These are phyloP conservation scores for Campylomormyrus numenius DNA, from an alignment of 2,113 vertebrate species.

Conservation along the genomic window DNA sequence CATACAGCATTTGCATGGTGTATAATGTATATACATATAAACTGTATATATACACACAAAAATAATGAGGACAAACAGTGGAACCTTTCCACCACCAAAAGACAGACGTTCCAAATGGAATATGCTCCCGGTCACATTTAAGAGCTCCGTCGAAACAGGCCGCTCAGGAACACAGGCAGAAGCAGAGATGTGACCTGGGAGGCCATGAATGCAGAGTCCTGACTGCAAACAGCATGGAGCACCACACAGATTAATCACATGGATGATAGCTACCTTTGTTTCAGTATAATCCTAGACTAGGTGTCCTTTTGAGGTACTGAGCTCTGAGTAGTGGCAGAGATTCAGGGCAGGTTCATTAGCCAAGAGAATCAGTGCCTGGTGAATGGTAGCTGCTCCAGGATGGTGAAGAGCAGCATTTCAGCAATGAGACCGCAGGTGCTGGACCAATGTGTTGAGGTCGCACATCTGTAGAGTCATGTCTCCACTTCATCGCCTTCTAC, in stretches of 20 bases:
- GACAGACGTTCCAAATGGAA: background rate
- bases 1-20: background rate
- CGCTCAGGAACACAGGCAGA: background rate
- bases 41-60: background rate
- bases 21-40: slow-evolving; percentile 3
- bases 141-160: background rate
- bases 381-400: background rate
- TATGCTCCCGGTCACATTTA: background rate
- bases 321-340: background rate
- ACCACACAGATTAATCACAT: background rate
- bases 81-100: background rate
- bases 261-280: background rate
- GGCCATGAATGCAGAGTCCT: background rate
- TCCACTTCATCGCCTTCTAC: background rate
- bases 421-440: background rate
- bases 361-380: background rate
- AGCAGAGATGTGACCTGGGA: background rate
- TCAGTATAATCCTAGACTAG: background rate
- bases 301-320: background rate
- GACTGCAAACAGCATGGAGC: background rate
- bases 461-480: background rate
- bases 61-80: background rate
- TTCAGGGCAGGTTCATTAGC: background rate
- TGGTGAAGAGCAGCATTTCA: background rate
- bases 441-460: too few species aligned